Evolutionary conservation across 2,888 invertebrate species (phyloP).

Genomic region (Ophioninae sp.): DNA sequence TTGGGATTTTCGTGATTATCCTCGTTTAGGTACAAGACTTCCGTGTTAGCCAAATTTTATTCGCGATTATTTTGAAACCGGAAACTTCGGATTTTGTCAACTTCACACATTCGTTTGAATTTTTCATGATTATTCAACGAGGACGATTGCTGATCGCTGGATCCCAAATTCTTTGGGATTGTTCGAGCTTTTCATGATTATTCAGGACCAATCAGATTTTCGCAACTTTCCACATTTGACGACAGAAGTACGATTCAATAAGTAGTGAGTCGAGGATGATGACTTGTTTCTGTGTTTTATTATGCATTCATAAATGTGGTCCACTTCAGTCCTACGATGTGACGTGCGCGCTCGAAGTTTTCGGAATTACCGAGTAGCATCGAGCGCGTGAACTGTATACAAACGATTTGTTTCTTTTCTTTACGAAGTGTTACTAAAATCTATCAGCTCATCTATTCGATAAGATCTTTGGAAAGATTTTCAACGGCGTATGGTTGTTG

Average conservation of each 20-base stretch:
- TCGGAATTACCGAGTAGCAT: conserved; percentile 45
- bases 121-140: too few relatives aligned
- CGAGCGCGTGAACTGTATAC: conserved; percentile 50
- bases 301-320: conserved; percentile 67
- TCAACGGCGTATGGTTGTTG: conserved; percentile 49
- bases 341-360: conserved; percentile 63
- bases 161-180: too few relatives aligned
- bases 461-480: conserved; percentile 59
- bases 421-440: conserved; percentile 46
- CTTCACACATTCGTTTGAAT: too few relatives aligned
- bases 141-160: too few relatives aligned
- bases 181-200: not conserved
- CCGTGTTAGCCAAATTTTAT: too few relatives aligned
- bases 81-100: too few relatives aligned
- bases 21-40: too few relatives aligned
- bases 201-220: not conserved
- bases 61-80: too few relatives aligned
- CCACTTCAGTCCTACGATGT: conserved; percentile 65
- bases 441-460: conserved; percentile 47
- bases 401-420: conserved; percentile 35
- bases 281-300: conserved; percentile 57
- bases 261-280: conserved; percentile 63
- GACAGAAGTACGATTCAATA: not conserved
- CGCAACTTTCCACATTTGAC: not conserved
- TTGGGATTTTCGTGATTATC: too few relatives aligned